These are phyloP conservation scores for Pagrus major DNA, from an alignment of 2,113 vertebrate species.

Conservation along the genomic window DNA sequence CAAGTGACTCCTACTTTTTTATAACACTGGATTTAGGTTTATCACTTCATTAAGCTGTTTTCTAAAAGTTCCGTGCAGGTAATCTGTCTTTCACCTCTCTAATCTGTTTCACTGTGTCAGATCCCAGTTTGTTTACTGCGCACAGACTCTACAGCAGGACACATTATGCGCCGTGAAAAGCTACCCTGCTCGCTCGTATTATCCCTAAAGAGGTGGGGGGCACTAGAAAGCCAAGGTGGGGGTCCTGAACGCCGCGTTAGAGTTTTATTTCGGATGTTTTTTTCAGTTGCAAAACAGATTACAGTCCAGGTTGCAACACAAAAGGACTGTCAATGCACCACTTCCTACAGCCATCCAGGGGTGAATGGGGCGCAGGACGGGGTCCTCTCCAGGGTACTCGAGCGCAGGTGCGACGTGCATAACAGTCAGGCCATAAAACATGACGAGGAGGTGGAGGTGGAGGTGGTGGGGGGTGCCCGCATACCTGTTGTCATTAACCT, in stretches of 20 bases:
- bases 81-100: constrained; percentile 38
- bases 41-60: no score
- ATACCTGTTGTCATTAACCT: constrained; percentile 75
- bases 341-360: constrained; percentile 83
- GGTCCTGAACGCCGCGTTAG: constrained; percentile 80
- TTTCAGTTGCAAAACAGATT: constrained; percentile 90
- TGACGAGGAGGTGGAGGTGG: not conserved
- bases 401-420: constrained; percentile 80
- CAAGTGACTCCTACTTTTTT: no score
- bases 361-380: constrained; percentile 76
- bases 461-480: not conserved
- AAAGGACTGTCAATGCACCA: constrained; percentile 80
- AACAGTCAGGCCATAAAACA: constrained; percentile 69
- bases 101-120: constrained; percentile 53
- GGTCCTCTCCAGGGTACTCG: constrained; percentile 70
- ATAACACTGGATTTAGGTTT: no score
- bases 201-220: constrained; percentile 47
- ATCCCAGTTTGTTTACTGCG: constrained; percentile 54
- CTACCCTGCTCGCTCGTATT: constrained; percentile 59
- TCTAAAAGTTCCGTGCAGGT: not conserved
- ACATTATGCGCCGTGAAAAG: constrained; percentile 53
- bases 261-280: constrained; percentile 84
- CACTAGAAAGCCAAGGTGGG: constrained; percentile 78
- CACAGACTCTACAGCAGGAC: constrained; percentile 20
- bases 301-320: constrained; percentile 83